phyloP scores from a whole-genome alignment of 2,888 invertebrate species.

The Scaeva pyrastri region DNA sequence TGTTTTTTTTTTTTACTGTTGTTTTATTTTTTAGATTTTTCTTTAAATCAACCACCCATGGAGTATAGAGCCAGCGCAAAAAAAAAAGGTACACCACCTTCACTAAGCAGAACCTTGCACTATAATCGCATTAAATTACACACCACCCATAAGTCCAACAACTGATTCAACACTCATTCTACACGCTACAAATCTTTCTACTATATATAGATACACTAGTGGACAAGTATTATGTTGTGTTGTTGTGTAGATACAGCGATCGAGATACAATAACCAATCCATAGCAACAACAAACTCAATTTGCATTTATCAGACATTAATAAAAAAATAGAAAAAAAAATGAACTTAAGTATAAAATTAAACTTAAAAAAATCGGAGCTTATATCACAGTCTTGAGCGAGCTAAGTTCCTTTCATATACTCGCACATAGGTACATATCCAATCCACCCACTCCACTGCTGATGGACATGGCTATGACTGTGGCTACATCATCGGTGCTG shows the following conservation, averaged over 20 bases:
- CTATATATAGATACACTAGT: too few relatives aligned
- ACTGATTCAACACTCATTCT: slow-evolving; percentile 38
- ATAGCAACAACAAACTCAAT: slow-evolving; percentile 40
- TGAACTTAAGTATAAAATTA: background rate
- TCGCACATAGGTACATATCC: background rate
- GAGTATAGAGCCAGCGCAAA: slow-evolving; percentile 20
- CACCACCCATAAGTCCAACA: slow-evolving; percentile 47
- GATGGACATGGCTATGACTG: slow-evolving; percentile 12
- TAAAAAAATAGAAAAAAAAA: slow-evolving; percentile 18
- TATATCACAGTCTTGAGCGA: slow-evolving; percentile 22
- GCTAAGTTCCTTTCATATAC: slow-evolving; percentile 17
- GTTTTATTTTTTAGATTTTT: background rate
- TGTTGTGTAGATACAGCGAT: background rate
- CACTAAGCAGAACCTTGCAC: slow-evolving; percentile 55
- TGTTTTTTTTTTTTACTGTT: slow-evolving; percentile 18
- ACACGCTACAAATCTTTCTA: slow-evolving; percentile 20
- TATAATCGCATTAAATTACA: slow-evolving; percentile 69
- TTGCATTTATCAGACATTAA: slow-evolving; percentile 46
- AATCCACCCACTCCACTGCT: slow-evolving; percentile 40
- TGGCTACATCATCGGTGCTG: background rate
- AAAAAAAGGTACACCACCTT: slow-evolving; percentile 26
- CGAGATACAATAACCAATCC: slow-evolving; percentile 38
- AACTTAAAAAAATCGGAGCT: slow-evolving; percentile 16
- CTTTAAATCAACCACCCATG: slow-evolving; percentile 43
- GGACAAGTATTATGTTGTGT: too few relatives aligned